A percentile compares a stretch with the other conserved stretches of the same genome.
Evolutionary conservation across 2,797 vertebrate species (phyloP).

Genomic region (Adelosebastes latens): DNA sequence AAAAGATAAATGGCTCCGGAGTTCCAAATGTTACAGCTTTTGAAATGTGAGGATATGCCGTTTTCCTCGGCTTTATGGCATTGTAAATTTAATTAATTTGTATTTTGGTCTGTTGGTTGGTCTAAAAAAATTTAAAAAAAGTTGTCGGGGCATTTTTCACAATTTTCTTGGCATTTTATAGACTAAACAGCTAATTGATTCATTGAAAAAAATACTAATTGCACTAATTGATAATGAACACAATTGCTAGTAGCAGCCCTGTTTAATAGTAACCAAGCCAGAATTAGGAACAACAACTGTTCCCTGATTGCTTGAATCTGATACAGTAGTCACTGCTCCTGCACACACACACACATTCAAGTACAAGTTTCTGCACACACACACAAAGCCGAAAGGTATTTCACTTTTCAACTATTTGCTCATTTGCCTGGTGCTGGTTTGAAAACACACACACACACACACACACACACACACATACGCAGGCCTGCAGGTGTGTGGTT

Average conservation of each 20-base stretch:
- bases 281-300: background rate
- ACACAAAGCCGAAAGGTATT: slow-evolving; percentile 49
- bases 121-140: background rate
- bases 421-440: slow-evolving; percentile 9
- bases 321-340: background rate
- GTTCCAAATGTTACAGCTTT: background rate
- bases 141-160: background rate
- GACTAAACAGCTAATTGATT: background rate
- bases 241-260: background rate
- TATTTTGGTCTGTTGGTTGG: background rate
- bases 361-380: background rate
- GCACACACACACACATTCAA: slow-evolving; percentile 1
- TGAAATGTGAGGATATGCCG: background rate
- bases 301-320: background rate
- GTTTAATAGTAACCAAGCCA: background rate
- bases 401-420: slow-evolving; percentile 56
- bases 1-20: background rate
- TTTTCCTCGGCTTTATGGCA: background rate
- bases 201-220: background rate
- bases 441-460: slow-evolving; percentile 13
- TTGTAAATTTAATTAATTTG: background rate
- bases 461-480: slow-evolving; percentile 4
- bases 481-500: slow-evolving; percentile 63
- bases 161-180: background rate
- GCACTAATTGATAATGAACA: background rate